phyloP scores from a whole-genome alignment of 2,888 invertebrate genomes.

The Cheilosia soror region DNA sequence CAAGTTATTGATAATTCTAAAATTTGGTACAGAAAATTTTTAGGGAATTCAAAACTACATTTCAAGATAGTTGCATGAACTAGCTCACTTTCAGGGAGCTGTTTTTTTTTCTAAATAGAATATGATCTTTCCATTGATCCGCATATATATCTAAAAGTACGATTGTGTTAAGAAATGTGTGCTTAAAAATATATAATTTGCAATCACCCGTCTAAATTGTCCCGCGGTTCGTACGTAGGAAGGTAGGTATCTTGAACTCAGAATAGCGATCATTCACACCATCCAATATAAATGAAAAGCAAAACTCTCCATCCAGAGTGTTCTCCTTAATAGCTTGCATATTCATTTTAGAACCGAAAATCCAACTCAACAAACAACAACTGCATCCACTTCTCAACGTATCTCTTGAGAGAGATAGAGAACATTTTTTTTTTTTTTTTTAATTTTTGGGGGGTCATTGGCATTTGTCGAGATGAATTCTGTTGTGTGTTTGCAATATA shows the following conservation, averaged over 20 bases:
- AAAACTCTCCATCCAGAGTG: background rate
- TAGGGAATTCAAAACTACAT: too few species aligned
- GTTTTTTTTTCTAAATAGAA: too few species aligned
- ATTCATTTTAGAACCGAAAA: constrained; percentile 52
- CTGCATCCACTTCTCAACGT: constrained; percentile 46
- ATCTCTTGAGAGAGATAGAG: constrained; percentile 59
- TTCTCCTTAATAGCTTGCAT: constrained; percentile 16
- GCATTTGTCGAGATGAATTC: constrained; percentile 67
- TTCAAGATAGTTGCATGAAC: too few species aligned
- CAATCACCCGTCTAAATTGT: background rate
- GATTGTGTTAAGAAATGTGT: too few species aligned
- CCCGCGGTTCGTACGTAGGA: background rate
- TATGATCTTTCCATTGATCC: too few species aligned
- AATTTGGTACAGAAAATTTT: too few species aligned
- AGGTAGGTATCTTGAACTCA: background rate
- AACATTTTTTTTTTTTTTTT: constrained; percentile 39
- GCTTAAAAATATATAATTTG: background rate
- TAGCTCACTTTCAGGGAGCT: too few species aligned
- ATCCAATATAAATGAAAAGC: constrained; percentile 11
- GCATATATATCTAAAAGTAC: too few species aligned
- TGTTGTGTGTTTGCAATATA: constrained; percentile 48
- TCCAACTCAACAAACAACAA: constrained; percentile 42
- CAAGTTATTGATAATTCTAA: too few species aligned
- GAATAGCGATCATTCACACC: constrained; percentile 56
- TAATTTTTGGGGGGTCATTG: constrained; percentile 63